A percentile compares a stretch with the other conserved stretches of the same genome.
Evolutionary conservation across 2,113 vertebrate genomes (phyloP).

Genomic region (Scortum barcoo): DNA sequence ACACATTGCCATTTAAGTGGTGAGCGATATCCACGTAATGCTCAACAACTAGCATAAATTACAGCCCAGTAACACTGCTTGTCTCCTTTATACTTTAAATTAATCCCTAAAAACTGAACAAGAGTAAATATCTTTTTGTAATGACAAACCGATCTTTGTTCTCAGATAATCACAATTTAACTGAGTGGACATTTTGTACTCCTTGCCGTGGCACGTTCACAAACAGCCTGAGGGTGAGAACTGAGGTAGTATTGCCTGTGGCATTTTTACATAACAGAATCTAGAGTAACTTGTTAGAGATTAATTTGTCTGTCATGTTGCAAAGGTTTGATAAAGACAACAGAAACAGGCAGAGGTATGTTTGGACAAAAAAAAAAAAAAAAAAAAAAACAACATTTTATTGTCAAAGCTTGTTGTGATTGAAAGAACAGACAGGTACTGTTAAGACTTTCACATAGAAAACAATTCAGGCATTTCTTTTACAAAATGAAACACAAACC

Average conservation of each 20-base stretch:
- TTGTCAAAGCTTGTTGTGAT: conserved; percentile 67
- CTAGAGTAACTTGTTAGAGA: background rate
- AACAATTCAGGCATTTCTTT: conserved; percentile 38
- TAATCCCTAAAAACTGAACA: background rate
- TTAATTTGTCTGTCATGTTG: background rate
- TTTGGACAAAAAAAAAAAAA: no score
- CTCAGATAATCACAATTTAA: background rate
- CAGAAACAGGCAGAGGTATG: background rate
- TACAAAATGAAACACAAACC: conserved; percentile 41
- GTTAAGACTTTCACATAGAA: conserved; percentile 44
- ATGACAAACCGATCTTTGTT: background rate
- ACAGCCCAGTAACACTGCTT: background rate
- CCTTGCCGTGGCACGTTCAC: background rate
- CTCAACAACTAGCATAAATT: background rate
- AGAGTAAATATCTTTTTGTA: background rate
- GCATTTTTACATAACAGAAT: background rate
- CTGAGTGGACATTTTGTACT: background rate
- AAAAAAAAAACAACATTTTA: no score
- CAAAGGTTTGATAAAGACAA: background rate
- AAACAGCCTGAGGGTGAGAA: background rate
- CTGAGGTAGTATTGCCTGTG: background rate
- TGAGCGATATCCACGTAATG: background rate
- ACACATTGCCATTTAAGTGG: background rate
- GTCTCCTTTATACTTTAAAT: no score
- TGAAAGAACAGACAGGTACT: conserved; percentile 43